Evolutionary conservation across 2,888 invertebrate genomes (phyloP), one percentile per base, ranked within the genome.

Genomic region (Torymus auratus): DNA sequence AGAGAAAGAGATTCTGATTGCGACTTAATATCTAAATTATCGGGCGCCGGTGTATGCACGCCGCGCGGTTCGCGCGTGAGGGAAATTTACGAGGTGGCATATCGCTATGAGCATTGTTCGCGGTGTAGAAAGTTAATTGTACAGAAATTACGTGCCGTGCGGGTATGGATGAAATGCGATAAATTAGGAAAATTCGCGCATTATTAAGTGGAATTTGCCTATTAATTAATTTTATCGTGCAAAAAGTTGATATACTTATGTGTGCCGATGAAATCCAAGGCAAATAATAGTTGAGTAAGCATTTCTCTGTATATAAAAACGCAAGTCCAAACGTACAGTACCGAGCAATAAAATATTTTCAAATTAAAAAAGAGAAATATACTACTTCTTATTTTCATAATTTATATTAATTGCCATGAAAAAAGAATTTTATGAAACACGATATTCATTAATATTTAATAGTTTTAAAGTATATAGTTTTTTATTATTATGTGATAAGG

Each of bases 31-130:
- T 58, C 56, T 56, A 20, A 74, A 58, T 74, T 56, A 50, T 55
- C 17, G 20, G 56, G 41, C 7, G 7, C 2, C 12, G n/a, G 23
- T 13, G 13, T 55, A 41, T 14, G 56, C 41, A 11, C 41, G 28
- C 12, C 3, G 17, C 23, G 55, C 14, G 2, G 60, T 52, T 3
- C 2, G 0, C 50, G 67, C 41, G 28, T 58, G 41, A 52, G 58
- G 41, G 68, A 61, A 60, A 73, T 79, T 79, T 79, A 73, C 28
- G 50, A 41, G 41, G 50, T 52, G 62, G 58, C 17, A 52, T 72
- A 67, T 50, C 2, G 20, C 20, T 20, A 20, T 64, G 17, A 4
- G 53, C 60, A 55, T 61, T 61, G 15, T 55, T 52, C 2, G 50
- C 56, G 58, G 50, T 28, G 28, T 68, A 65, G 20, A 61, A 73